Evolutionary conservation across 1,140 invertebrate genomes (phyloP), one percentile per base, ranked within the genome.

Genomic region (Cydia pomonella): DNA sequence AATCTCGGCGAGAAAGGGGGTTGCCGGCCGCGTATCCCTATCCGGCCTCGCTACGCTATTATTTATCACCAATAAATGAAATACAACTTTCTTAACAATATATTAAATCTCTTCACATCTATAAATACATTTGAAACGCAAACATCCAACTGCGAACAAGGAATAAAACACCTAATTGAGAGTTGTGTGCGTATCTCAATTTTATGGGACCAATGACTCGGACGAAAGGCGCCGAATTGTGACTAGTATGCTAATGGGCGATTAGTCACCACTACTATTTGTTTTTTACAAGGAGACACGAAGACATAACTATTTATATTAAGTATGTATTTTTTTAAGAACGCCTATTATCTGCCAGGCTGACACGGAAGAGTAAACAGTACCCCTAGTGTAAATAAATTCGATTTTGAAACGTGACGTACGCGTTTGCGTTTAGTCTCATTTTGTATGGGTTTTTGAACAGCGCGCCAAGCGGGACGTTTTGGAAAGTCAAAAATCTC

Each of bases 131-230:
- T 21, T n/a, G 9, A 18, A n/a, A 59, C 6, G 18, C 50, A 59
- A 50, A 50, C 13, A n/a, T 5, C 47, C 47, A n/a, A 50, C 16
- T 6, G 47, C 29, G 29, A 18, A 69, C 64, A 41, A 47, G 71
- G 75, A 77, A 80, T 80, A 80, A 73, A 72, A 25, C 72, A 76
- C 75, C 75, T 76, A 79, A 83, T 82, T 74, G 73, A 77, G 77
- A 79, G 77, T 80, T 80, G 77, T 76, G 63, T 77, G 64, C 74
- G 77, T 79, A 77, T 64, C 18, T 21, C 50, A 59, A 47, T 73
- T 79, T 83, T 79, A 81, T 77, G 76, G 33, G 76, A 77, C 50
- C 75, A 73, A 79, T 83, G 82, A 83, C 79, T 83, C 82, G 79
- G 77, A 38, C 72, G 25, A 64, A 72, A 73, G 80, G 80, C 80